Base-by-base conservation (phyloP, 2,888 invertebrate species). In the Cylloceria caligata region DNA sequence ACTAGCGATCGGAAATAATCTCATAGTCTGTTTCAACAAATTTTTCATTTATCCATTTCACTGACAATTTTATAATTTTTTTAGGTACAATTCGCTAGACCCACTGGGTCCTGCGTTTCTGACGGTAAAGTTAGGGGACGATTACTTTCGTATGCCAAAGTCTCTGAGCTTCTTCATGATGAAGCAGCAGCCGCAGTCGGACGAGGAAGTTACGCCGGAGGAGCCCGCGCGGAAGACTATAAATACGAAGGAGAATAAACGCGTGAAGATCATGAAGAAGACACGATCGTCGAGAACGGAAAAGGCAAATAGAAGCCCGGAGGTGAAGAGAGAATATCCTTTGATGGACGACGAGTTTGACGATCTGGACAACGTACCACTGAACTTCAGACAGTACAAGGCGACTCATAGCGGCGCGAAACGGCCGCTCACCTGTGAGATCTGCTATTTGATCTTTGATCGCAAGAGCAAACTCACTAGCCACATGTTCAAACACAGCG, bases 81-180 rank as follows among this genome's bases (percentile, higher is more conserved):
- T 87, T 91, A 91, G 91, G 90, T 90, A 67, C 88, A 88, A 89
- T 86, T 87, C 87, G 62, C 86, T 88, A 83, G 90, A 90, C 78
- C 86, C 90, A 72, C 88, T 89, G 81, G 90, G 88, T 69, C 83
- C 90, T 73, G 84, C 89, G 73, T 90, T 88, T 88, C 89, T 90
- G 87, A 90, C 88, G 87, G 89, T 91, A 68, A 90, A 89, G 69
- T 83, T 91, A 88, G 90, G 89, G 78, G 89, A 90, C 19, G 90
- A 91, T 84, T 90, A 88, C 86, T 91, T 90, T 88, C 89, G 89
- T 83, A 89, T 91, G 77, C 91, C 90, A 39, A 89, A 90, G 52
- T 89, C 90, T 16, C 80, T 91, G 83, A 88, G 88, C 81, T 87
- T 89, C 64, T 91, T 89, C 81, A 90, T 90, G 90, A 90, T 86